phyloP scores from a whole-genome alignment of 1,140 invertebrate genomes.

The Lordiphosa mommai region DNA sequence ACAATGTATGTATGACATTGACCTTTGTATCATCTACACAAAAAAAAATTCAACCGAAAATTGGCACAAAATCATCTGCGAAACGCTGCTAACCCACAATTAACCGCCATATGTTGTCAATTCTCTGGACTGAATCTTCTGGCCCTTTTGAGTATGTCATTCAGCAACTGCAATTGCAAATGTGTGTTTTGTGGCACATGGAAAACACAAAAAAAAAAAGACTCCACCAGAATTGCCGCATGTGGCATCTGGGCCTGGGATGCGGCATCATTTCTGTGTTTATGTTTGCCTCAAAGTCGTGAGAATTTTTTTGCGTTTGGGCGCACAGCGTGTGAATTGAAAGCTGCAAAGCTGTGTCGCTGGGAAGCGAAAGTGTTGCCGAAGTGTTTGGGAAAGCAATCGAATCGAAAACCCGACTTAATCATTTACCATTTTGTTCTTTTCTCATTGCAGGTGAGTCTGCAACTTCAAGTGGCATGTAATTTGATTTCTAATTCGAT shows the following conservation, averaged over 20 bases:
- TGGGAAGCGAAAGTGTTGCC: conserved; percentile 48
- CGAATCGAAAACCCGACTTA: conserved; percentile 18
- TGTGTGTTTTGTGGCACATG: no score
- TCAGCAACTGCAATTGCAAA: no score
- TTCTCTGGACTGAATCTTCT: neutral
- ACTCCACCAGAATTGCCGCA: no score
- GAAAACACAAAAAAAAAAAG: no score
- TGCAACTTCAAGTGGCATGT: conserved; percentile 18
- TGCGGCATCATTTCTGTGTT: conserved; percentile 17
- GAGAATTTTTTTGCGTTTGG: conserved; percentile 72
- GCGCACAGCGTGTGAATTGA: conserved; percentile 70
- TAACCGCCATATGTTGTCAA: conserved; percentile 40
- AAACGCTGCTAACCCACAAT: conserved; percentile 65
- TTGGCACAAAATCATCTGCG: conserved; percentile 6
- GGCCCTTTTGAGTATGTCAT: neutral
- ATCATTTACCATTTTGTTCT: conserved; percentile 23
- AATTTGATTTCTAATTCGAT: conserved; percentile 40
- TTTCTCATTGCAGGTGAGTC: conserved; percentile 59
- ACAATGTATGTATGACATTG: conserved; percentile 32
- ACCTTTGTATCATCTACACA: conserved; percentile 39
- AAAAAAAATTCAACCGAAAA: conserved; percentile 7
- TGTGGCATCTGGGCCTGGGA: conserved; percentile 23
- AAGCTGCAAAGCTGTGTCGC: conserved; percentile 21
- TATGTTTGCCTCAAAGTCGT: conserved; percentile 62
- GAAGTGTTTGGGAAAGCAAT: conserved; percentile 29